These are phyloP conservation scores for Lepas anatifera DNA, from an alignment of 2,888 invertebrate species.

Conservation along the genomic window DNA sequence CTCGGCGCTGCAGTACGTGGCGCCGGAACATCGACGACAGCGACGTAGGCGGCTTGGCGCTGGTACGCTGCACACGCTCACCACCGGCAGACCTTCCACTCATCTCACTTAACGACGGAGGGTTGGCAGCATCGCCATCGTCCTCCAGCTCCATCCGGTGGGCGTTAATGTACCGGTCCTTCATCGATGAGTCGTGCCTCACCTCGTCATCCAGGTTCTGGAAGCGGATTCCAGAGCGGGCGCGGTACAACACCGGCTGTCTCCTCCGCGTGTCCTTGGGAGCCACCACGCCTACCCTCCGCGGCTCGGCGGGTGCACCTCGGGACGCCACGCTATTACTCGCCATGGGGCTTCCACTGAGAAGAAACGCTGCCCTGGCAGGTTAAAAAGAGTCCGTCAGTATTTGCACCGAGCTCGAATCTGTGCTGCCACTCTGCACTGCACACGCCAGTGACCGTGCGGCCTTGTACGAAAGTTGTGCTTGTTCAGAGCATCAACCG, in stretches of 20 bases:
- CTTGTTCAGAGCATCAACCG: no score
- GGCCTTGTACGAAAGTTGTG: no score
- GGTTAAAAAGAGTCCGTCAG: no score
- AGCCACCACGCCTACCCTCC: not conserved
- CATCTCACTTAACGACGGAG: not conserved
- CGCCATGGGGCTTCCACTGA: no score
- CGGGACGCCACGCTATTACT: no score
- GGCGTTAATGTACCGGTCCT: not conserved
- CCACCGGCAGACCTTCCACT: not conserved
- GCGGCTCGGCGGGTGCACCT: not conserved
- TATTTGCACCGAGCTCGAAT: no score
- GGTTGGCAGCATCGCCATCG: no score
- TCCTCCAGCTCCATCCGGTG: not conserved
- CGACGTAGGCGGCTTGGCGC: not conserved
- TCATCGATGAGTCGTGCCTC: not conserved
- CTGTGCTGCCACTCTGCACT: no score
- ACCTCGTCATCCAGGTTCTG: conserved; percentile 15
- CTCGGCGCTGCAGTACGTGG: not conserved
- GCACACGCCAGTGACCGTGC: no score
- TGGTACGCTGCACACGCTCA: not conserved
- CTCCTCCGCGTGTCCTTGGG: not conserved
- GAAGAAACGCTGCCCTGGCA: no score
- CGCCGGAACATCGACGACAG: not conserved
- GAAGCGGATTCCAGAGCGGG: conserved; percentile 20
- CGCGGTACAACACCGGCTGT: conserved; percentile 14